Evolutionary conservation across 2,888 invertebrate species (phyloP), one percentile per base, ranked within the genome.

Genomic region (Drosophila rubida): DNA sequence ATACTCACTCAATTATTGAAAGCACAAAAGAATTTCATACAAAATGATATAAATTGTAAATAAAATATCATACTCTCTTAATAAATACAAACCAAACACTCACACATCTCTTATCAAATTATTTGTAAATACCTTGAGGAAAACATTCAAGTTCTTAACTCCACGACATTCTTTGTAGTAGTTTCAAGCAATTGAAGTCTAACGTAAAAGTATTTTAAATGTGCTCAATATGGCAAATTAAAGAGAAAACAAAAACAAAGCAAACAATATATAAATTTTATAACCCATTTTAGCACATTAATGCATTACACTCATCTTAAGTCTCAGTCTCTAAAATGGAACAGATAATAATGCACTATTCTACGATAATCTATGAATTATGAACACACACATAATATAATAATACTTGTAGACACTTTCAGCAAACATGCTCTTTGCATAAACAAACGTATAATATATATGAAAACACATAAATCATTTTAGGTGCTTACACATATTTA

Each of bases 131-230:
- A 84, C 58, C 69, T 74, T 66, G 69, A 59, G 57, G 65, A 70
- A 46, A 46, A 44, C 87, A 86, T 85, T 75, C 71, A 69, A 69
- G 69, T 66, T 87, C 81, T 82, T 82, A 64, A 60, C 82, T 83
- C 82, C 82, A 83, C 83, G 86, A 63, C 50, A 69, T 50, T 69
- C 71, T 69, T 65, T 78, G 70, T 70, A 78, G 73, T 82, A 86
- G 73, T 71, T 68, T 75, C 71, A 66, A 78, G 62, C 75, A 78
- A 80, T 80, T 64, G 49, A 86, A 58, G 69, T 37, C 46, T 45
- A 68, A 88, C 69, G 54, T 64, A 68, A 65, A 84, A 86, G 84
- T 88, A 88, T 84, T 84, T 80, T 75, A 76, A 80, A 78, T 71
- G 74, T 88, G 84, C 84, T 84, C 84, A 88, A 84, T 62, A 69